These are phyloP conservation scores for Eufriesea mexicana DNA, from an alignment of 1,140 invertebrate species.

Conservation along the genomic window DNA sequence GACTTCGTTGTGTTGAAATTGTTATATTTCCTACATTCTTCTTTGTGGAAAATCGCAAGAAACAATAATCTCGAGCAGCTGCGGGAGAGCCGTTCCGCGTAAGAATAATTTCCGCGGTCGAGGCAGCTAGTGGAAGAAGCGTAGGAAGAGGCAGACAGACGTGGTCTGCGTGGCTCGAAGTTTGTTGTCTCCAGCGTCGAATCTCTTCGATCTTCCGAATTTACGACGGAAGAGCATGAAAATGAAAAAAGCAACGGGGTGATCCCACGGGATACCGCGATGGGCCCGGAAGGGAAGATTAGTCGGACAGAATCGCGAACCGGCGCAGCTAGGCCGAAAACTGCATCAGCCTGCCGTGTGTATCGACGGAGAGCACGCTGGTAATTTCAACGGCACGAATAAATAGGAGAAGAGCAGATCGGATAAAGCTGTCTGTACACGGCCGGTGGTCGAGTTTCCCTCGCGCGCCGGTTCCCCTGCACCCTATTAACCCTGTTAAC, in stretches of 20 bases:
- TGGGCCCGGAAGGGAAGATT: neutral
- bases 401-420: neutral
- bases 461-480: neutral
- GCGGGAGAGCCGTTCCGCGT: neutral
- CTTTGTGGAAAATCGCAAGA: neutral
- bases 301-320: neutral
- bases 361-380: neutral
- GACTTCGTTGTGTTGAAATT: no score
- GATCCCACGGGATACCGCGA: no score
- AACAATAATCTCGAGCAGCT: neutral
- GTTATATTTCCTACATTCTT: no score
- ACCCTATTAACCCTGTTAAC: neutral
- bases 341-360: neutral
- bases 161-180: no score
- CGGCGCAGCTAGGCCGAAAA: neutral
- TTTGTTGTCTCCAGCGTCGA: no score
- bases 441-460: neutral
- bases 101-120: slow-evolving; percentile 9
- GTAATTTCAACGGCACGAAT: neutral
- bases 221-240: no score
- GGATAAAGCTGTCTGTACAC: neutral
- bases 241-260: no score
- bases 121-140: neutral
- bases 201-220: no score
- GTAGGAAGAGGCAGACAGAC: neutral